A percentile compares a stretch with the other conserved stretches of the same genome.
These are phyloP conservation scores for Malacosoma neustria DNA, from an alignment of 2,888 invertebrate species.

Conservation along the genomic window DNA sequence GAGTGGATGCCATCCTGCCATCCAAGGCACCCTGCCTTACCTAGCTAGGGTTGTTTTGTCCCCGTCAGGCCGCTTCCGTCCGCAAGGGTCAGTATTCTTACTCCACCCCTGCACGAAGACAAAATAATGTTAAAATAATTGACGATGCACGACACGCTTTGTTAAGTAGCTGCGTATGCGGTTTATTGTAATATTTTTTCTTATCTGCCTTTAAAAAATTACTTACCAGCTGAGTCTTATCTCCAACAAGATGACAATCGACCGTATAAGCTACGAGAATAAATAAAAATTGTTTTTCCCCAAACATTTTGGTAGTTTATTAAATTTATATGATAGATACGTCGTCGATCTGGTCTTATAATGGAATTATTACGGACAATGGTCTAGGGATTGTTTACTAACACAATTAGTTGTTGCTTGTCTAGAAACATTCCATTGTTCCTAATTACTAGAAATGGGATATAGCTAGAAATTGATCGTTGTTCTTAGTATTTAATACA, in stretches of 20 bases:
- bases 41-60: too few species aligned
- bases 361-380: neutral
- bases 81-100: too few species aligned
- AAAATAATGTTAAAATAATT: too few species aligned
- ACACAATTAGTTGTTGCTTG: slow-evolving; percentile 22
- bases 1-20: too few species aligned
- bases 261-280: slow-evolving; percentile 13
- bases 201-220: slow-evolving; percentile 1
- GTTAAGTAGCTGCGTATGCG: too few species aligned
- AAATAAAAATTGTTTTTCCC: slow-evolving; percentile 12
- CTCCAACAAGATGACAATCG: slow-evolving; percentile 37
- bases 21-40: too few species aligned
- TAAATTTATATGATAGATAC: neutral
- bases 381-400: neutral
- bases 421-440: neutral
- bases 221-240: slow-evolving; percentile 45
- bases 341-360: neutral
- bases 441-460: too few species aligned
- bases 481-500: too few species aligned
- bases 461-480: too few species aligned
- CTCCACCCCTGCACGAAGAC: too few species aligned
- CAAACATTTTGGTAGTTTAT: neutral
- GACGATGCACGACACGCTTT: too few species aligned
- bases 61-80: too few species aligned
- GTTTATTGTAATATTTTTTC: neutral